A percentile compares a stretch with the other conserved stretches of the same genome.
phyloP scores from a whole-genome alignment of 1,140 invertebrate genomes.

The Geopemphigus sp. region DNA sequence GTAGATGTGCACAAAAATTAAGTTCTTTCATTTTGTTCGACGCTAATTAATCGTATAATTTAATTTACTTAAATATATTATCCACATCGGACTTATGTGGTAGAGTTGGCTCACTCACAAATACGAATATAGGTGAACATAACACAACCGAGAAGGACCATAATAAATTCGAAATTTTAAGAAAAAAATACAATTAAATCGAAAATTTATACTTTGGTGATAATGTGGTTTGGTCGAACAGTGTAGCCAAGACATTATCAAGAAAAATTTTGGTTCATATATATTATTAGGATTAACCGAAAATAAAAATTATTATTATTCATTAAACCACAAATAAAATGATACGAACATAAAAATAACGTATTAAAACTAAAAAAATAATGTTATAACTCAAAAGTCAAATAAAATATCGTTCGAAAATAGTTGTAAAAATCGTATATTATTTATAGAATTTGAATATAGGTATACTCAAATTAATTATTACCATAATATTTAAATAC shows the following conservation, averaged over 20 bases:
- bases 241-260: not conserved
- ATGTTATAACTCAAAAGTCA: too few relatives aligned
- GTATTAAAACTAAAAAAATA: too few relatives aligned
- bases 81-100: not conserved
- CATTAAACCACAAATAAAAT: too few relatives aligned
- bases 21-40: not conserved
- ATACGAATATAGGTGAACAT: not conserved
- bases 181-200: not conserved
- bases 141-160: not conserved
- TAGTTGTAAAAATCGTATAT: too few relatives aligned
- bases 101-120: not conserved
- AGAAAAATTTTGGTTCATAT: not conserved
- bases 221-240: constrained; percentile 33
- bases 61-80: not conserved
- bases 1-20: not conserved
- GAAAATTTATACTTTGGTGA: constrained; percentile 33
- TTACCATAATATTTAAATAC: too few relatives aligned
- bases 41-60: not conserved
- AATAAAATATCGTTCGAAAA: too few relatives aligned
- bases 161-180: constrained; percentile 22
- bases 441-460: too few relatives aligned
- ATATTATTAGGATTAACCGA: too few relatives aligned
- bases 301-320: too few relatives aligned
- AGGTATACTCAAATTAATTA: too few relatives aligned
- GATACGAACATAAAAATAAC: too few relatives aligned